These are phyloP conservation scores for Hemiprocne comata DNA, from an alignment of 2,113 vertebrate genomes.

Conservation along the genomic window DNA sequence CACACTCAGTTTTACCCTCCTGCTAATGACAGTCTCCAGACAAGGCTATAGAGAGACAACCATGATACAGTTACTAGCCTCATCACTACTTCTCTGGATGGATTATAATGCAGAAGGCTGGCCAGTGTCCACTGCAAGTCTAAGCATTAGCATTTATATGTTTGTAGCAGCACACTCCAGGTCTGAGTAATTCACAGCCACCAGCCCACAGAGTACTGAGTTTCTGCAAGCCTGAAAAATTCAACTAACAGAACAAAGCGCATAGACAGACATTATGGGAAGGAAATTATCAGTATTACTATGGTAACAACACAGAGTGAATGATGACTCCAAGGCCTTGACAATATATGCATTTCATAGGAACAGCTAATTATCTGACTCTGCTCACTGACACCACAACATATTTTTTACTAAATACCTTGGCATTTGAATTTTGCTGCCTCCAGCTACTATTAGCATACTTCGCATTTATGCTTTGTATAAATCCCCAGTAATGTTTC, in stretches of 20 bases:
- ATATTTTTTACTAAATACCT: constrained; percentile 48
- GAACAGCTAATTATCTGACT: constrained; percentile 56
- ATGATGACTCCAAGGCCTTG: constrained; percentile 18
- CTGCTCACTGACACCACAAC: constrained; percentile 8
- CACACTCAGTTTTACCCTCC: background rate
- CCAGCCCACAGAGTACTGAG: background rate
- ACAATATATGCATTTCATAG: constrained; percentile 53
- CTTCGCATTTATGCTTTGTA: constrained; percentile 50
- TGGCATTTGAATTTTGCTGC: constrained; percentile 32
- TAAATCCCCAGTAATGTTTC: constrained; percentile 55
- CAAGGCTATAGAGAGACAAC: background rate
- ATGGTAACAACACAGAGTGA: constrained; percentile 41
- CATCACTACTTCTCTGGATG: background rate
- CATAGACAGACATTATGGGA: background rate
- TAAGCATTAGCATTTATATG: fast-evolving
- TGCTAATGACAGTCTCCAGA: background rate
- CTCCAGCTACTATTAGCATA: constrained; percentile 38
- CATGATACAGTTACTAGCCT: too few species aligned
- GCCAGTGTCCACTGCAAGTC: background rate
- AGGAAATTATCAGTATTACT: constrained; percentile 38
- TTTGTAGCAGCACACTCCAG: background rate
- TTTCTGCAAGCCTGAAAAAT: constrained; percentile 14
- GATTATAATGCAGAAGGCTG: background rate
- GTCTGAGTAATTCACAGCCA: background rate
- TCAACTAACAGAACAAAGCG: constrained; percentile 13